Evolutionary conservation across 92 coral and sea anemone genomes (phyloP).

Genomic region (Palythoa caribaeorum): DNA sequence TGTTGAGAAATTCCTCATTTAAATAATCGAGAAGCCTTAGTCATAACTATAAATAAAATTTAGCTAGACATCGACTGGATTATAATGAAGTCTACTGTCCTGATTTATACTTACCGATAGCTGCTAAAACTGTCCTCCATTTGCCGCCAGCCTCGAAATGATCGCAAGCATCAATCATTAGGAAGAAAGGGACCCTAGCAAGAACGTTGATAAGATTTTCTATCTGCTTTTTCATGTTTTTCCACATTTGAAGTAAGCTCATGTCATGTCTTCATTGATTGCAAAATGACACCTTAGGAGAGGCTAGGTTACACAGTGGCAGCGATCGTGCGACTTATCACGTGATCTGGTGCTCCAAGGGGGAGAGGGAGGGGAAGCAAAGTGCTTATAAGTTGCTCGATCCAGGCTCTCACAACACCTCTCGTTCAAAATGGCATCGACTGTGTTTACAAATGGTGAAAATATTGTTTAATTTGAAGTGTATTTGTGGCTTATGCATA

Average conservation of each 20-base stretch:
- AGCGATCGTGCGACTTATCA: slow-evolving; percentile 20
- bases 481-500: not conserved
- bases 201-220: slow-evolving; percentile 63
- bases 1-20: too few relatives aligned
- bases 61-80: too few relatives aligned
- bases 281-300: not conserved
- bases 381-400: slow-evolving; percentile 4
- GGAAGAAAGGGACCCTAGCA: slow-evolving; percentile 74
- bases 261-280: not conserved
- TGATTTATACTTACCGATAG: slow-evolving; percentile 51
- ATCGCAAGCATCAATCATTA: slow-evolving; percentile 65
- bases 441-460: not conserved
- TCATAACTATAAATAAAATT: too few relatives aligned
- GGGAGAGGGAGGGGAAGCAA: not conserved
- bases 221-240: slow-evolving; percentile 47
- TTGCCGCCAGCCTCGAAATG: slow-evolving; percentile 58
- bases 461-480: not conserved
- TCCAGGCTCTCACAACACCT: not conserved
- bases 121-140: slow-evolving; percentile 63
- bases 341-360: not conserved
- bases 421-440: slow-evolving; percentile 28
- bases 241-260: slow-evolving; percentile 16
- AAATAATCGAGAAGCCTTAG: too few relatives aligned
- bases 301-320: not conserved
- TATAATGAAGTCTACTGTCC: not conserved